A percentile compares a stretch with the other conserved stretches of the same genome.
These are phyloP conservation scores for Petrocephalus schoutedeni DNA, from an alignment of 2,797 vertebrate species.

Conservation along the genomic window DNA sequence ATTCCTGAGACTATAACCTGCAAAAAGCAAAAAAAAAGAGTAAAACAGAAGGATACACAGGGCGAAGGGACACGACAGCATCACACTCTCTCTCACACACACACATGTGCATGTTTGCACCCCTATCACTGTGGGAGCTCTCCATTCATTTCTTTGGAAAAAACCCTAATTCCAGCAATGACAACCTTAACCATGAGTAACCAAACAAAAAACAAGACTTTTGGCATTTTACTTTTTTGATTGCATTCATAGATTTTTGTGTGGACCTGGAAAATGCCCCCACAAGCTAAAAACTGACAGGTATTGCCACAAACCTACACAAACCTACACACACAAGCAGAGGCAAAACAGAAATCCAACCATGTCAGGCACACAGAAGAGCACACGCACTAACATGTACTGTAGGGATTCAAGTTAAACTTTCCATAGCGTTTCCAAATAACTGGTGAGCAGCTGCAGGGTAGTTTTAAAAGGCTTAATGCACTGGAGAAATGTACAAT, in stretches of 20 bases:
- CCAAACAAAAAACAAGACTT: too few species aligned
- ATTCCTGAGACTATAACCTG: constrained; percentile 84
- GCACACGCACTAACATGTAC: neutral
- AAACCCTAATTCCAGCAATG: too few species aligned
- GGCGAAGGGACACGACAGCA: neutral
- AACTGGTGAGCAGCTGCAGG: neutral
- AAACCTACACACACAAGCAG: neutral
- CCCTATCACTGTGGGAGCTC: too few species aligned
- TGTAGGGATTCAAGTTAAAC: neutral
- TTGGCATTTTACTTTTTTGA: too few species aligned
- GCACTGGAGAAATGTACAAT: neutral
- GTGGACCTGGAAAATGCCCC: too few species aligned
- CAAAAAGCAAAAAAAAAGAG: constrained; percentile 35
- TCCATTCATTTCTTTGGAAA: too few species aligned
- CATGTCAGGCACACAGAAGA: neutral
- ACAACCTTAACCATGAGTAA: too few species aligned
- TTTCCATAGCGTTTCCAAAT: neutral
- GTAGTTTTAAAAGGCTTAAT: neutral
- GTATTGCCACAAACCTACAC: too few species aligned
- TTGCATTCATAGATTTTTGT: too few species aligned
- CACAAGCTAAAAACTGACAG: too few species aligned
- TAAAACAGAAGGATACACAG: neutral
- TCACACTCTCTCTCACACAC: neutral
- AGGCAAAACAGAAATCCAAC: neutral
- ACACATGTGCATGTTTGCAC: too few species aligned